Conservation (phyloP, 2,113 vertebrate species). For the Melanerpes formicivorus region DNA sequence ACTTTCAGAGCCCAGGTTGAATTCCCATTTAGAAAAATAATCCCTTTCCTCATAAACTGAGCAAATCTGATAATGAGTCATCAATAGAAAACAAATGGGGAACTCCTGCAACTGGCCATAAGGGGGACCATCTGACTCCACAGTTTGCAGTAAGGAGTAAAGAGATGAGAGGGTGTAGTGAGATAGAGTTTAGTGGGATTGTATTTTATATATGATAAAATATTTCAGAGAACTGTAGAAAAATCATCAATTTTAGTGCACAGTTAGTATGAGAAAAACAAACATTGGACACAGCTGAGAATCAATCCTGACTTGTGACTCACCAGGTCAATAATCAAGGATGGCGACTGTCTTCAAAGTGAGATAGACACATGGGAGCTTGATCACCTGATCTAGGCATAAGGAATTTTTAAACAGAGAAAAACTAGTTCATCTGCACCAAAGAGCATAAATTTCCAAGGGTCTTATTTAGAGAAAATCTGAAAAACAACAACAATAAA, state of each 20-base stretch:
- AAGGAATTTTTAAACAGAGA: neutral
- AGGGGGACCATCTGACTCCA: neutral
- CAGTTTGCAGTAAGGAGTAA: neutral
- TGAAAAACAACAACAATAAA: neutral
- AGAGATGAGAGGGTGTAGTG: neutral
- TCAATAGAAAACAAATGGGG: slow-evolving; percentile 24
- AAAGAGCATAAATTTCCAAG: neutral
- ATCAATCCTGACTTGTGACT: neutral
- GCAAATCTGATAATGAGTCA: slow-evolving; percentile 30
- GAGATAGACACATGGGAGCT: neutral
- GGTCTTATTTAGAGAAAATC: neutral
- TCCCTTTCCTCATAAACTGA: slow-evolving; percentile 29
- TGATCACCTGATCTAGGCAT: neutral
- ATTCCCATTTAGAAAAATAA: slow-evolving; percentile 21
- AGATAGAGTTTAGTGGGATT: neutral
- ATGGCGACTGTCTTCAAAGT: neutral
- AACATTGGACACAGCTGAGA: neutral
- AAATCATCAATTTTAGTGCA: neutral
- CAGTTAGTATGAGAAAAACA: neutral
- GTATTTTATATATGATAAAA: neutral
- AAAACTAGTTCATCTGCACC: neutral
- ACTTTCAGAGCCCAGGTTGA: neutral
- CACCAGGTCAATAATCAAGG: neutral
- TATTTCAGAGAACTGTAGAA: neutral
- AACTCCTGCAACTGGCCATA: neutral